These are phyloP conservation scores for Paedocypris micromegethes DNA, from an alignment of 2,797 vertebrate species.

Conservation along the genomic window DNA sequence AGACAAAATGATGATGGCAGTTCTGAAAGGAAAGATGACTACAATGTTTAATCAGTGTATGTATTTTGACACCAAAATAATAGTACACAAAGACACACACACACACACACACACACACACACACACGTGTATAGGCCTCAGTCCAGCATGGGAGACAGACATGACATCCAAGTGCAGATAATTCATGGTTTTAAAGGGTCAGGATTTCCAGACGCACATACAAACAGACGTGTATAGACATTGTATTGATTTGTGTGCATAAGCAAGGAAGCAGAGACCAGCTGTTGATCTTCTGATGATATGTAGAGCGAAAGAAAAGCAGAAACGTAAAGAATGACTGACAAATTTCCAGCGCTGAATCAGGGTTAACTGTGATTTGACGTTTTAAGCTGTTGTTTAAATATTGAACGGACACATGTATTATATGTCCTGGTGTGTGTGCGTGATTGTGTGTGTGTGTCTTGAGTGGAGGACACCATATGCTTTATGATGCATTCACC, in stretches of 20 bases:
- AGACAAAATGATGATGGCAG: not conserved
- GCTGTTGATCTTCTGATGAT: slow-evolving; percentile 22
- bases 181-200: not conserved
- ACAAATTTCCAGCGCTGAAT: not conserved
- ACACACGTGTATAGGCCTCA: too few species aligned
- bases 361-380: slow-evolving; percentile 27
- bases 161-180: too few species aligned
- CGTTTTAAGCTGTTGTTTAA: slow-evolving; percentile 8
- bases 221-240: slow-evolving; percentile 24
- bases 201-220: slow-evolving; percentile 27
- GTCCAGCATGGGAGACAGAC: too few species aligned
- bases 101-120: too few species aligned
- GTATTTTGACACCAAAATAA: too few species aligned
- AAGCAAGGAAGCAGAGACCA: slow-evolving; percentile 19
- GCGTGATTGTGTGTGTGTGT: slow-evolving; percentile 1
- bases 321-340: not conserved
- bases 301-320: not conserved
- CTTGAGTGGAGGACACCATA: slow-evolving; percentile 48
- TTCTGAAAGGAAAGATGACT: slow-evolving; percentile 8
- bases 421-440: slow-evolving; percentile 14
- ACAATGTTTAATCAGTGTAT: not conserved
- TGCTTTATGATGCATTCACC: slow-evolving; percentile 41
- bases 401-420: slow-evolving; percentile 25
- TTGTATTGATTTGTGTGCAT: slow-evolving; percentile 28
- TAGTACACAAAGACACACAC: too few species aligned